phyloP scores from a whole-genome alignment of 2,797 vertebrate species.

The Pelobates cultripes region DNA sequence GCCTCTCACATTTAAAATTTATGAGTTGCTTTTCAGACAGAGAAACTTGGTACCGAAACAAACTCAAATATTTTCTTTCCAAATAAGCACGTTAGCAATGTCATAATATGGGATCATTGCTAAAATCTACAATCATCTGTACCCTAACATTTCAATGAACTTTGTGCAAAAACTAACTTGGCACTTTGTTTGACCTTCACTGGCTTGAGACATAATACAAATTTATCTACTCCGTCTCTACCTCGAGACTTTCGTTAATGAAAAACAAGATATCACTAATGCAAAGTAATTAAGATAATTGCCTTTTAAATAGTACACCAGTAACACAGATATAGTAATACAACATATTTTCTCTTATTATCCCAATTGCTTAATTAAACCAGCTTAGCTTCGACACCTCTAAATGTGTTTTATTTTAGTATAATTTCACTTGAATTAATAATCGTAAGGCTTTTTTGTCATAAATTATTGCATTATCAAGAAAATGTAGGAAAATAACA shows the following conservation, averaged over 20 bases:
- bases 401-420: too few relatives aligned
- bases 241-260: neutral
- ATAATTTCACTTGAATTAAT: neutral
- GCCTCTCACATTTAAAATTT: too few relatives aligned
- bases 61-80: too few relatives aligned
- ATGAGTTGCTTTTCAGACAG: too few relatives aligned
- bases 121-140: neutral
- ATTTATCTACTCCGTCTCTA: neutral
- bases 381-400: too few relatives aligned
- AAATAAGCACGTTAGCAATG: too few relatives aligned
- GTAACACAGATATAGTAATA: neutral
- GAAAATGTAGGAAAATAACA: too few relatives aligned
- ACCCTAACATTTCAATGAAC: neutral
- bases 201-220: slow-evolving; percentile 1
- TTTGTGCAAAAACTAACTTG: neutral
- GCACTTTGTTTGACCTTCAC: neutral
- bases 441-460: too few relatives aligned
- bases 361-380: too few relatives aligned
- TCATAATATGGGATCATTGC: neutral
- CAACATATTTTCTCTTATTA: neutral
- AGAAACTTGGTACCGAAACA: too few relatives aligned
- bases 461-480: too few relatives aligned
- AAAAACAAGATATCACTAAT: slow-evolving; percentile 2
- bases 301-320: neutral
- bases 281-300: neutral